These are phyloP conservation scores for Pica pica DNA, from an alignment of 2,113 vertebrate species.

Conservation along the genomic window DNA sequence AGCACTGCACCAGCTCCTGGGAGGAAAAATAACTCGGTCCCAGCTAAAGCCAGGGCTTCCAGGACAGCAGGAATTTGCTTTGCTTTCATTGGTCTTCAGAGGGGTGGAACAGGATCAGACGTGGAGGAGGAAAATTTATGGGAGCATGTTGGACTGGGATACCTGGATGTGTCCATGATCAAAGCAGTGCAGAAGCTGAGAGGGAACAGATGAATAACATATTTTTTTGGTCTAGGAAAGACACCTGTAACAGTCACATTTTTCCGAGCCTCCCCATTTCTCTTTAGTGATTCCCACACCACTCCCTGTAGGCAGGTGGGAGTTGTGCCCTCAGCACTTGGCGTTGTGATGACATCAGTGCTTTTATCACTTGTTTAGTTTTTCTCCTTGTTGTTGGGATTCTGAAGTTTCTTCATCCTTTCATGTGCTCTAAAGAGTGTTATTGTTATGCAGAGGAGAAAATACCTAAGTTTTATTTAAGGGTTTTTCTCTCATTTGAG, in stretches of 20 bases:
- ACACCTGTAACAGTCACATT: not conserved
- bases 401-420: not conserved
- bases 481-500: not conserved
- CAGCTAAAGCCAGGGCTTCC: not conserved
- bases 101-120: not conserved
- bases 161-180: too few species aligned
- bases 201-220: not conserved
- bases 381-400: not conserved
- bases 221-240: not conserved
- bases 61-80: not conserved
- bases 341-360: not conserved
- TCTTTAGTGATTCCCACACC: not conserved
- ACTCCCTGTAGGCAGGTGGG: not conserved
- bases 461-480: not conserved
- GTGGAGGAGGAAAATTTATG: fast-evolving
- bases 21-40: not conserved
- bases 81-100: not conserved
- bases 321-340: not conserved
- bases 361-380: not conserved
- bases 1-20: not conserved
- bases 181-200: not conserved
- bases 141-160: not conserved
- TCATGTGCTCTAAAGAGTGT: not conserved
- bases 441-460: not conserved
- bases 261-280: not conserved